Percentiles rank a stretch among this genome's conserved stretches.
phyloP scores from a whole-genome alignment of 1,140 invertebrate species.

The Sesamia nonagrioides region DNA sequence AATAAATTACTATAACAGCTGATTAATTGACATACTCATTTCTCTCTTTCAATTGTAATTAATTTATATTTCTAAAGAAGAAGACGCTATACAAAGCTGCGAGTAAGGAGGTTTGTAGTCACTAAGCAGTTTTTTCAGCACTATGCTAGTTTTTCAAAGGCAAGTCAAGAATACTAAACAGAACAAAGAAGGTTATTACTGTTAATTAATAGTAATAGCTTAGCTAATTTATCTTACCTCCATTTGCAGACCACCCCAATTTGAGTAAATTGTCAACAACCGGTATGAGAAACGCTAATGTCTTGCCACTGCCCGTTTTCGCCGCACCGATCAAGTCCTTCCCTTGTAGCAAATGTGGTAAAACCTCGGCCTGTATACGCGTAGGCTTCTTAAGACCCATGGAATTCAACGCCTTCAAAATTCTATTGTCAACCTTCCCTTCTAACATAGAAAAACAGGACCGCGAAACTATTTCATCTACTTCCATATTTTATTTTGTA shows the following conservation, averaged over 20 bases:
- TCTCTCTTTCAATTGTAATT: no score
- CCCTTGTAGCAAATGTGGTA: conserved; percentile 92
- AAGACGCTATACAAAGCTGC: no score
- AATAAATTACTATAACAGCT: no score
- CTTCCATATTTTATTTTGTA: conserved; percentile 57
- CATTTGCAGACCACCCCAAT: conserved; percentile 91
- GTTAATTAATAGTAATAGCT: not conserved
- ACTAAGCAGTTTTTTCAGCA: no score
- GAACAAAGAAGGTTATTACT: not conserved
- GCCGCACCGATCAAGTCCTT: conserved; percentile 96
- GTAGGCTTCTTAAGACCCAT: conserved; percentile 91
- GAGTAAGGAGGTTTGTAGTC: no score
- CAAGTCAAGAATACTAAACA: not conserved
- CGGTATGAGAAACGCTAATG: conserved; percentile 97
- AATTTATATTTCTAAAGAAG: no score
- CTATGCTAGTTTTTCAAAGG: no score
- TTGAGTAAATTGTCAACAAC: conserved; percentile 92
- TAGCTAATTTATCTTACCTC: conserved; percentile 89
- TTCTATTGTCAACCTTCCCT: conserved; percentile 74
- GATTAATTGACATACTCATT: no score
- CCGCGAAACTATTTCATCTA: conserved; percentile 62
- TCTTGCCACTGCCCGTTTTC: conserved; percentile 98
- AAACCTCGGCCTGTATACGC: conserved; percentile 95
- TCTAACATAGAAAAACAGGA: conserved; percentile 77
- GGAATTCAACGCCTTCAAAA: conserved; percentile 64